Base-by-base conservation (phyloP, 2,888 invertebrate genomes). In the Zhuqinia jingwanae region DNA sequence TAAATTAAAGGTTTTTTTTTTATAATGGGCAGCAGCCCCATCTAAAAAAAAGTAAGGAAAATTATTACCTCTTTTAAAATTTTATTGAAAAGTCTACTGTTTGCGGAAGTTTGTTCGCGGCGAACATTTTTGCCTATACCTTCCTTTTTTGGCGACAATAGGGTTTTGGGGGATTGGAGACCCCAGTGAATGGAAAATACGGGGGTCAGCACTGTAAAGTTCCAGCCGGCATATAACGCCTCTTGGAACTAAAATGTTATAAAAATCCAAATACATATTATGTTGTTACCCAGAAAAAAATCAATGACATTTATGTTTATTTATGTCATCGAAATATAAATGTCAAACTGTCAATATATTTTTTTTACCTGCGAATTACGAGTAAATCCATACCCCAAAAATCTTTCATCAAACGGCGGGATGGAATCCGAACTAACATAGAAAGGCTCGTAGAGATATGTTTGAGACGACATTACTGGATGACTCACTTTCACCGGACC, bases 101-200 rank as follows among this genome's bases (percentile, higher is more conserved):
- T 83, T 20, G 82, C 82, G 15, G 63, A 75, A 13, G 82, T 83
- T 20, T 83, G 82, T 30, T 83, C 75, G 8, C 50, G 25, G 0
- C 82, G 75, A 10, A 83, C 82, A 63, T 83, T 83, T 36, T 83
- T 75, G 6, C 82, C 82, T 0, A 63, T 22, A n/a, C 82, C 82
- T 15, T 82, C 97, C 97, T 92, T 97, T 97, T 53, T 97, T 97
- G 77, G 97, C 93, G 93, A 97, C 97, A 85, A 97, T 93, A 93
- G 97, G 97, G 92, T 97, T 97, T 83, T 75, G 11, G 75, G 50
- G 22, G 75, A 76, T 27, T 87, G 87, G 11, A 87, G 81, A 3
- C 87, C 87, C 87, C 87, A 87, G 42, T 87, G 87, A 25, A 87
- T 47, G n/a, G 76, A 83, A 50, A 76, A 87, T 0, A 80, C 80